These are phyloP conservation scores for Cossypha polioptera DNA, from an alignment of 2,797 vertebrate species.

Conservation along the genomic window DNA sequence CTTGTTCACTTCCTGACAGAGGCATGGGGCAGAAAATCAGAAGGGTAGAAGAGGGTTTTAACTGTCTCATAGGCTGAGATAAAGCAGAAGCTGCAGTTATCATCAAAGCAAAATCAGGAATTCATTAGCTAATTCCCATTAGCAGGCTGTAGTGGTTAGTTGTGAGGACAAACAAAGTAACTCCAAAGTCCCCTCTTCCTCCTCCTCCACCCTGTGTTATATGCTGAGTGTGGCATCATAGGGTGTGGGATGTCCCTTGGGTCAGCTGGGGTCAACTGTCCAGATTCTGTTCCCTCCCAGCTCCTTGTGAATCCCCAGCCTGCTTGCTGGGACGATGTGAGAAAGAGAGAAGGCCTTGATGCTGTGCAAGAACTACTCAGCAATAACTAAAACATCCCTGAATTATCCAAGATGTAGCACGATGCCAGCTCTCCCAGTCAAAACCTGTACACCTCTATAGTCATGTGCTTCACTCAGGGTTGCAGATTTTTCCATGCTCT, in stretches of 20 bases:
- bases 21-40: not conserved
- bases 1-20: fast-evolving
- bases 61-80: not conserved
- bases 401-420: not conserved
- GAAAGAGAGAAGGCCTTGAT: not conserved
- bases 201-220: not conserved
- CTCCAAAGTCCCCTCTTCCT: not conserved
- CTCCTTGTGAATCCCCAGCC: not conserved
- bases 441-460: not conserved
- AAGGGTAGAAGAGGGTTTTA: not conserved
- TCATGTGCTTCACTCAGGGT: not conserved
- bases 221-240: not conserved
- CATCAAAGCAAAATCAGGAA: not conserved
- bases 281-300: fast-evolving
- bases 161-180: not conserved
- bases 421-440: not conserved
- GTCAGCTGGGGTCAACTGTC: not conserved
- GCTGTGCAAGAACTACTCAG: not conserved
- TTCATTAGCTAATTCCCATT: not conserved
- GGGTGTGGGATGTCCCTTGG: not conserved
- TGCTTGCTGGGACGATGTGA: fast-evolving
- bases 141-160: not conserved
- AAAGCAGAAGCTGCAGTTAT: not conserved
- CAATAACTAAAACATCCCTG: not conserved
- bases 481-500: not conserved